Percentiles rank a stretch among this genome's conserved stretches.
These are phyloP conservation scores for Microchirus variegatus DNA, from an alignment of 2,797 vertebrate species.

Conservation along the genomic window DNA sequence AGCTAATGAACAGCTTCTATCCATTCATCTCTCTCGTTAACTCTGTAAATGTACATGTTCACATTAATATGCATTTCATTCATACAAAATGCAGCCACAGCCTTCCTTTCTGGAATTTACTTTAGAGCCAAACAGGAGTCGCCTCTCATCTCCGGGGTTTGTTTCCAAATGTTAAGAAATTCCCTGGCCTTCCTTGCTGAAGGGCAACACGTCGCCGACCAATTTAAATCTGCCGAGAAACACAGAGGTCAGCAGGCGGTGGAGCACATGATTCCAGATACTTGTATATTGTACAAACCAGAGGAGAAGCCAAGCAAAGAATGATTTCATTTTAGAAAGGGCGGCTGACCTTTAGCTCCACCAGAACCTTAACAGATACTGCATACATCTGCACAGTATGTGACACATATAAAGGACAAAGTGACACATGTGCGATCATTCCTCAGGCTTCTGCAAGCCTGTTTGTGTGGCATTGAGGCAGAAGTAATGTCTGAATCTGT, in stretches of 20 bases:
- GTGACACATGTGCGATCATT: conserved; percentile 58
- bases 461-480: conserved; percentile 77
- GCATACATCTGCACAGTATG: conserved; percentile 7
- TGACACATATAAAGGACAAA: conserved; percentile 62
- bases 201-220: conserved; percentile 36
- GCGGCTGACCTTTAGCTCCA: conserved; percentile 44
- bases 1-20: conserved; percentile 22
- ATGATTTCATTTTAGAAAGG: conserved; percentile 36
- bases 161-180: background rate
- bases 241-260: conserved; percentile 30
- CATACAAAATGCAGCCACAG: background rate
- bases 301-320: conserved; percentile 44
- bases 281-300: conserved; percentile 31
- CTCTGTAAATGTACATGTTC: background rate
- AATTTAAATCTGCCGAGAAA: conserved; percentile 38
- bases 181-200: conserved; percentile 24
- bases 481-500: conserved; percentile 76
- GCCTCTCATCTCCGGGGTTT: conserved; percentile 1
- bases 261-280: conserved; percentile 41
- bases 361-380: conserved; percentile 4
- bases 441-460: conserved; percentile 67
- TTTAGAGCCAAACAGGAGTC: background rate
- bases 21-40: conserved; percentile 1
- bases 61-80: background rate
- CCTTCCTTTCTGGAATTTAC: background rate